A percentile compares a stretch with the other conserved stretches of the same genome.
phyloP scores from a whole-genome alignment of 1,140 invertebrate genomes.

The Drosophila kanapiae region DNA sequence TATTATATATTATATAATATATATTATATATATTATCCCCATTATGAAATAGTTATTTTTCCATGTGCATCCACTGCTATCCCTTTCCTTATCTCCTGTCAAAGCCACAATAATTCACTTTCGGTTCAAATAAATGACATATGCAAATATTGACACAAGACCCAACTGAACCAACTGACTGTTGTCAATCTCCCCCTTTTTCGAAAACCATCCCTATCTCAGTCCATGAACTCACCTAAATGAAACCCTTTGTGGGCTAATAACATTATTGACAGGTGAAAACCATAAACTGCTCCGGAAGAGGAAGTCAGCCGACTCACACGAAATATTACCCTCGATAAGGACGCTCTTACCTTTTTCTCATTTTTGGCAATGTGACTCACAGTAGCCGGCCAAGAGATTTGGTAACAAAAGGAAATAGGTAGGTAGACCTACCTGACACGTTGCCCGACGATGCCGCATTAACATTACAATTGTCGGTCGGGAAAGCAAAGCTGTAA shows the following conservation, averaged over 20 bases:
- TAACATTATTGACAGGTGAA: conserved; percentile 68
- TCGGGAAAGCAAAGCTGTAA: conserved; percentile 56
- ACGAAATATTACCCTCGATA: conserved; percentile 51
- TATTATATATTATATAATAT: too few relatives aligned
- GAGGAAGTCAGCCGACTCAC: conserved; percentile 15
- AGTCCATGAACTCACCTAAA: conserved; percentile 23
- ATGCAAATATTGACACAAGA: conserved; percentile 56
- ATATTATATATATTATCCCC: too few relatives aligned
- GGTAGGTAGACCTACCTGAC: conserved; percentile 42
- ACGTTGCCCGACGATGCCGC: conserved; percentile 26
- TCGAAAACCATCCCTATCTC: conserved; percentile 20
- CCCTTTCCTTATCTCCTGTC: conserved; percentile 32
- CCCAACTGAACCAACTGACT: conserved; percentile 43
- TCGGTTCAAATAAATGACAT: conserved; percentile 37
- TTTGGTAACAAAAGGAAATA: conserved; percentile 39
- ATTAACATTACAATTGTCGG: conserved; percentile 72
- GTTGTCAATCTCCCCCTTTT: conserved; percentile 31
- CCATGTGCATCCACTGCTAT: neutral
- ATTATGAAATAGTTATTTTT: neutral
- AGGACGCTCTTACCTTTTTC: conserved; percentile 39
- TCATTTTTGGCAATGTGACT: conserved; percentile 43
- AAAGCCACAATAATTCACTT: conserved; percentile 48
- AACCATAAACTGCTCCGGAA: conserved; percentile 60
- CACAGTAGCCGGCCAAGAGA: conserved; percentile 27
- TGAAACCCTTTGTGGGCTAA: conserved; percentile 64